phyloP scores from a whole-genome alignment of 92 coral and sea anemone species.

The Virgularia gustaviana region DNA sequence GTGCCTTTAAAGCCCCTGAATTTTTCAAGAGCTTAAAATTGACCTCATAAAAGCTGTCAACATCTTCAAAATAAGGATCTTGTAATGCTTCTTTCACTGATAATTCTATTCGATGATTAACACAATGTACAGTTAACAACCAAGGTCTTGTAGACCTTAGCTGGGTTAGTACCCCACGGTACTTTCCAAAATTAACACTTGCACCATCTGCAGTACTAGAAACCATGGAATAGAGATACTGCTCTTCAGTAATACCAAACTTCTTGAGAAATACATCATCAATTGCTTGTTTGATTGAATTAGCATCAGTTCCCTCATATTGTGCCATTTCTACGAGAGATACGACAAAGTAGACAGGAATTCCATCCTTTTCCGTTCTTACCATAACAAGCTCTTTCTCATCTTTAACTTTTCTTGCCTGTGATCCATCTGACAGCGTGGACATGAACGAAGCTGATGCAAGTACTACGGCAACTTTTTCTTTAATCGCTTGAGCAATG shows the following conservation, averaged over 20 bases:
- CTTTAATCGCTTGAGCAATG: background rate
- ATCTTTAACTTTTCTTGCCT: background rate
- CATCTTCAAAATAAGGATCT: slow-evolving; percentile 15
- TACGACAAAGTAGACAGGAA: slow-evolving; percentile 6
- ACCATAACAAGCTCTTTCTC: slow-evolving; percentile 27
- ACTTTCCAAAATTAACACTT: slow-evolving; percentile 23
- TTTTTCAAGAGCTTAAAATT: background rate
- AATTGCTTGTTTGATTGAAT: slow-evolving; percentile 29
- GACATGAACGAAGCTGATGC: slow-evolving; percentile 28
- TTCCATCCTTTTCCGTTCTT: background rate
- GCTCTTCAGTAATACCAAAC: background rate
- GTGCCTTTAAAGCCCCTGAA: background rate
- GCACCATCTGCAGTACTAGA: slow-evolving; percentile 36
- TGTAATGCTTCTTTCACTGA: slow-evolving; percentile 25
- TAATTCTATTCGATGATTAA: slow-evolving; percentile 28
- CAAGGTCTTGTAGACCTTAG: slow-evolving; percentile 16
- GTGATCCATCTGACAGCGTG: background rate
- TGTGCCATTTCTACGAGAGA: background rate
- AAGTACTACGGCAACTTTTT: slow-evolving; percentile 13
- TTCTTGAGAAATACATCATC: slow-evolving; percentile 30
- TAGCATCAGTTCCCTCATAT: slow-evolving; percentile 17
- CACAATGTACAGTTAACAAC: slow-evolving; percentile 41
- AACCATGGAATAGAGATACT: slow-evolving; percentile 9
- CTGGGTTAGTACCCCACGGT: slow-evolving; percentile 18
- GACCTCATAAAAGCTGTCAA: background rate